Base-by-base conservation (phyloP, 2,888 invertebrate species). In the Eurytoma adleriae region DNA sequence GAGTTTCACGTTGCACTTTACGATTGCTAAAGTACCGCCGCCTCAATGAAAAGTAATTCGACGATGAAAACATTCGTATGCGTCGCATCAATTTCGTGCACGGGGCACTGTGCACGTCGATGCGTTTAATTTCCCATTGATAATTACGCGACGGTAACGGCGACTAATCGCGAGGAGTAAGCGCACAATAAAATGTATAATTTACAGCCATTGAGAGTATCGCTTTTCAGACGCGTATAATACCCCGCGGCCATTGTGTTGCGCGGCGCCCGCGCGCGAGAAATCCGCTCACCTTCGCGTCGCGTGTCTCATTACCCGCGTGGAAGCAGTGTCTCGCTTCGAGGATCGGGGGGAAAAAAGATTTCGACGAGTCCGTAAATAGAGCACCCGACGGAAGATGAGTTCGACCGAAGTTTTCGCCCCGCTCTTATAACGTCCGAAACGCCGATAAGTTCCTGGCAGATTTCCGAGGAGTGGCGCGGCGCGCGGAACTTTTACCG, bases 191-290 rank as follows among this genome's bases (percentile, higher is more conserved):
- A 78, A 68, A 71, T 68, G 73, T 79, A 73, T 62, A 56, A 73
- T 73, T 73, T 69, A 59, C 64, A 68, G 61, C 68, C 73, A 79
- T 73, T 79, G 73, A 79, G 62, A 73, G 62, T 68, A 73, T 79
- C 68, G 3, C 27, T 54, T 78, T 78, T 72, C 78, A 40, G 40
- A 2, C 40, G 40, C 40, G 48, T 73, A 73, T 68, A 62, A 48
- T 48, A 48, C 27, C 4, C 10, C 48, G 16, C 18, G 14, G 16
- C 40, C 57, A 18, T 75, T 71, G 40, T 40, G 7, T 48, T 62
- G n/a, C n/a, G n/a, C n/a, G n/a, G n/a, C n/a, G n/a, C 13, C n/a
- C n/a, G n/a, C n/a, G n/a, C 30, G 59, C 18, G 40, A 18, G 30
- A 18, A 30, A 40, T n/a, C 18, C 12, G 18, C 64, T 30, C 40